phyloP scores from a whole-genome alignment of 2,113 vertebrate species.

The Actenoides lindsayi region DNA sequence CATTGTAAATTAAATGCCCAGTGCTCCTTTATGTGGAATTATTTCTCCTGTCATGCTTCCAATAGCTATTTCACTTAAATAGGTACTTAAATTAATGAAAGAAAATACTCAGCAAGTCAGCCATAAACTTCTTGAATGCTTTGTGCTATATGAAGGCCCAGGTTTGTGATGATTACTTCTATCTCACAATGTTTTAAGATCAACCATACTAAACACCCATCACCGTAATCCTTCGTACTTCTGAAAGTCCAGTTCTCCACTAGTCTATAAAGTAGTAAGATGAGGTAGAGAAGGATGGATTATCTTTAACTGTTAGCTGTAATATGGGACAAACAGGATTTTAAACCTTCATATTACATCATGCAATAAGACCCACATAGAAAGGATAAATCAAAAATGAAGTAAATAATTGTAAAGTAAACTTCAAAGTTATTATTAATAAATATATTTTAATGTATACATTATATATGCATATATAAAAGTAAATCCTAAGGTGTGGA shows the following conservation, averaged over 20 bases:
- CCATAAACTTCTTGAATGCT: not conserved
- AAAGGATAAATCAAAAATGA: not conserved
- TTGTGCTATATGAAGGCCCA: not conserved
- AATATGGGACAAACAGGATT: not conserved
- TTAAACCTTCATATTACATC: not conserved
- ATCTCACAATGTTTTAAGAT: not conserved
- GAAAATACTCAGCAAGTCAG: not conserved
- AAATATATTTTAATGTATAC: not conserved
- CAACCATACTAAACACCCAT: not conserved
- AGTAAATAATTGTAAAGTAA: not conserved
- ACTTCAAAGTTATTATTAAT: not conserved
- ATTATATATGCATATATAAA: not conserved
- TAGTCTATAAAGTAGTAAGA: not conserved
- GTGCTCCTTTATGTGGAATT: not conserved
- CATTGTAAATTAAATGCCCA: not conserved
- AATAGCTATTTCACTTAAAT: not conserved
- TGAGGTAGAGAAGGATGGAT: not conserved
- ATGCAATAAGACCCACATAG: not conserved
- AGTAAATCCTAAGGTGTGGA: not conserved
- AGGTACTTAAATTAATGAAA: not conserved
- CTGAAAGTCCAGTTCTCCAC: not conserved
- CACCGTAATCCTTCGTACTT: not conserved
- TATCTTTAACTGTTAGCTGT: not conserved
- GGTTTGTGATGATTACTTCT: not conserved
- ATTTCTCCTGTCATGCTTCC: not conserved